These are phyloP conservation scores for Sepioteuthis lessoniana DNA, from an alignment of 2,888 invertebrate species.

Conservation along the genomic window DNA sequence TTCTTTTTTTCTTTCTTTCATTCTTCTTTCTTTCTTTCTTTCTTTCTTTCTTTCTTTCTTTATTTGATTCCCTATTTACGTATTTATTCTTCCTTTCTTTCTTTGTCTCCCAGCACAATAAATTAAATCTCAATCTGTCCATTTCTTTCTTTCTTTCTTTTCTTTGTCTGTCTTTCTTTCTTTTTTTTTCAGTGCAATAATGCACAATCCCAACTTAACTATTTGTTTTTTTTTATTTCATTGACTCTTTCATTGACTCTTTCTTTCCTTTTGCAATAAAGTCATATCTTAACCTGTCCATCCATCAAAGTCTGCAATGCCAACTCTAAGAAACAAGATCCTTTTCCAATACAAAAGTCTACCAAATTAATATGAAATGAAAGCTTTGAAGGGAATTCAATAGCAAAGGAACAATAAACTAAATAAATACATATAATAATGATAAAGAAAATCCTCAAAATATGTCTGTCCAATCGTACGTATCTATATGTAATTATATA, in stretches of 20 bases:
- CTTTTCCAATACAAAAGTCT: background rate
- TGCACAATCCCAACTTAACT: too few relatives aligned
- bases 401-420: background rate
- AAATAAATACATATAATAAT: too few relatives aligned
- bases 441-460: background rate
- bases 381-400: background rate
- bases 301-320: background rate
- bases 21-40: too few relatives aligned
- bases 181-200: too few relatives aligned
- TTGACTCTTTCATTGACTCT: too few relatives aligned
- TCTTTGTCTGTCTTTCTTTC: too few relatives aligned
- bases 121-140: too few relatives aligned
- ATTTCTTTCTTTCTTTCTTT: too few relatives aligned
- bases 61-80: background rate
- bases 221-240: too few relatives aligned
- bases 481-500: background rate
- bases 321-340: background rate
- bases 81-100: too few relatives aligned
- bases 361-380: conserved; percentile 17
- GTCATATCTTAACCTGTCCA: background rate
- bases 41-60: background rate
- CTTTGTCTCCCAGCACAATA: too few relatives aligned
- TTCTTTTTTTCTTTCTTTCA: too few relatives aligned
- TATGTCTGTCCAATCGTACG: background rate
- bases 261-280: background rate